Base-by-base conservation (phyloP, 2,113 vertebrate species). In the Scolopax mira region DNA sequence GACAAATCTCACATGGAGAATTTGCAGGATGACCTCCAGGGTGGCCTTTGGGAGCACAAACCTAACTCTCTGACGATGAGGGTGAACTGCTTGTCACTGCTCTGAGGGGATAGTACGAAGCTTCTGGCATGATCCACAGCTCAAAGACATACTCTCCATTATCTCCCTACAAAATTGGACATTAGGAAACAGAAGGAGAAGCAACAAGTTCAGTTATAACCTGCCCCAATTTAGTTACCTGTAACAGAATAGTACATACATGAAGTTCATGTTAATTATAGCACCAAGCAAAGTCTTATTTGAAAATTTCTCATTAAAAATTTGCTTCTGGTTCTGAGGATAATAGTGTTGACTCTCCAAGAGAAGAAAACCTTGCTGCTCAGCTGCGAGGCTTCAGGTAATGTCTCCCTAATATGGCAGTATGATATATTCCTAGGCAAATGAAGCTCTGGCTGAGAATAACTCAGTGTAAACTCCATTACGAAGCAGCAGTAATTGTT, bases 61-160 rank as follows among this genome's bases (percentile, higher is more conserved):
- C 24, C 42, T 94, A 58, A 86, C 93, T 96, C 64, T 88, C 93
- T 55, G 88, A 91, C 90, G 67, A 42, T 91, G 22, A 42, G 35
- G 14, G 9, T 74, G 46, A 81, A 1, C 41, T 28, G 37, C 3
- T 39, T 49, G 18, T 42, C 22, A 4, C 46, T 62, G 52, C 61
- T 71, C 22, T 33, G 13, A 15, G 19, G 46, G 17, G 8, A 35
- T 3, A 42, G 39, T 27, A 49, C 66, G 41, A 39, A 79, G 61
- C 35, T 74, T 22, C 70, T 93, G 61, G n/a, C 79, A 64, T 39
- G 52, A 61, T 3, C 35, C 48, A 17, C 18, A 51, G 35, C 39
- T 70, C 57, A 64, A 87, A 96, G 46, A 44, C 46, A 30, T 24
- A 7, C 15, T 33, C 33, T 54, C 18, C 44, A 23, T 7, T 15